phyloP scores from a whole-genome alignment of 2,888 invertebrate genomes.

The Aphodius sticticus region DNA sequence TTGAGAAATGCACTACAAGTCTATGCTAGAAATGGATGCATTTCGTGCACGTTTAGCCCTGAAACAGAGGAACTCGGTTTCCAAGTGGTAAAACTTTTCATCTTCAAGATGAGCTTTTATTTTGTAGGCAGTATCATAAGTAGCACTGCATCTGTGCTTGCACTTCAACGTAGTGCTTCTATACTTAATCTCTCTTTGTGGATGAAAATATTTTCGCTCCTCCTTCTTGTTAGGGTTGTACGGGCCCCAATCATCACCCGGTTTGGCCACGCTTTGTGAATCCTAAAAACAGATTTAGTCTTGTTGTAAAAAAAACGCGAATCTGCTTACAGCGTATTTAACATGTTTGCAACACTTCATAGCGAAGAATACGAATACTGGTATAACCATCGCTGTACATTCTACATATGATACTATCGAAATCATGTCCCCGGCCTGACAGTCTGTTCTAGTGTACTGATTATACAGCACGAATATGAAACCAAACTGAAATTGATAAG shows the following conservation, averaged over 20 bases:
- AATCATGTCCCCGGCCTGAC: neutral
- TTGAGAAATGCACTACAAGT: neutral
- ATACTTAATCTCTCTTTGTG: slow-evolving; percentile 12
- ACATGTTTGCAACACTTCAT: neutral
- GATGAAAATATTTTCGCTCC: neutral
- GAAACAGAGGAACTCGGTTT: neutral
- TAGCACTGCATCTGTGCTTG: slow-evolving; percentile 8
- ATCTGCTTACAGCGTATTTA: neutral
- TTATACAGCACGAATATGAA: slow-evolving; percentile 29
- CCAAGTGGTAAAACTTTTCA: neutral
- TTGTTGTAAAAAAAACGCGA: neutral
- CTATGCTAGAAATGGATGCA: neutral
- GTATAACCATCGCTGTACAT: neutral
- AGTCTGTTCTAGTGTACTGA: neutral
- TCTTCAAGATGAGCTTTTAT: neutral
- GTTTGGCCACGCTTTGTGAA: neutral
- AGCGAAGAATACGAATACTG: neutral
- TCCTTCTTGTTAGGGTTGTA: neutral
- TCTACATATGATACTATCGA: slow-evolving; percentile 24
- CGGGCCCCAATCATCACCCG: slow-evolving; percentile 12
- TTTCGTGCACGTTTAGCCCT: neutral
- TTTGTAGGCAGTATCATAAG: neutral
- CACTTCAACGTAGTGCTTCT: slow-evolving; percentile 10
- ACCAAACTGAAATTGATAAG: slow-evolving; percentile 31
- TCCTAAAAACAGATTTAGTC: neutral